Evolutionary conservation across 2,797 vertebrate genomes (phyloP).

Genomic region (Rhodeus uyekii): DNA sequence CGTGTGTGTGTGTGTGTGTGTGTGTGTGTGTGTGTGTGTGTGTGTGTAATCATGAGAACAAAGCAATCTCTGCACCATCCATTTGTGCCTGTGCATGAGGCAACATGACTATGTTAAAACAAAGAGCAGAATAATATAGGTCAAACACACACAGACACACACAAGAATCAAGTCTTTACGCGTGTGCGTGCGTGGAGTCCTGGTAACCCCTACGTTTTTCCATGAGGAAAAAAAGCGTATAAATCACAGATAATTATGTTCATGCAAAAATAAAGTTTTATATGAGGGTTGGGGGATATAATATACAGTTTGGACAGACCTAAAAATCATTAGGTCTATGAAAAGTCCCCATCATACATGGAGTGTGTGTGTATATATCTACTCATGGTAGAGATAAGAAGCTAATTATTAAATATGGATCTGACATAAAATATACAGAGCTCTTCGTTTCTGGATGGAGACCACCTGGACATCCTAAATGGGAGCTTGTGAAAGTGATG

Average conservation of each 20-base stretch:
- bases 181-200: not conserved
- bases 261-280: too few relatives aligned
- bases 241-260: too few relatives aligned
- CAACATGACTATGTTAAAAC: slow-evolving; percentile 28
- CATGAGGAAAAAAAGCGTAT: too few relatives aligned
- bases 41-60: slow-evolving; percentile 33
- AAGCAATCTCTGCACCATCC: slow-evolving; percentile 10
- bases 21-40: not conserved
- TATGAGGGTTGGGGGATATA: too few relatives aligned
- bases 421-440: slow-evolving; percentile 20
- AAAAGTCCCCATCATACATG: too few relatives aligned
- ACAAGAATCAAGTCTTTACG: not conserved
- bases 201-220: too few relatives aligned
- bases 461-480: slow-evolving; percentile 6
- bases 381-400: slow-evolving; percentile 36
- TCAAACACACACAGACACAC: slow-evolving; percentile 15
- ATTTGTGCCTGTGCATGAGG: slow-evolving; percentile 6
- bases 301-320: too few relatives aligned
- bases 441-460: slow-evolving; percentile 32
- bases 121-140: slow-evolving; percentile 37
- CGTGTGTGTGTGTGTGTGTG: not conserved
- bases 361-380: not conserved
- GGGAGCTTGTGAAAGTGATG: slow-evolving; percentile 13
- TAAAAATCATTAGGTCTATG: too few relatives aligned
- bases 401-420: slow-evolving; percentile 71